phyloP scores from a whole-genome alignment of 2,888 invertebrate species.

The Apamea crenata region DNA sequence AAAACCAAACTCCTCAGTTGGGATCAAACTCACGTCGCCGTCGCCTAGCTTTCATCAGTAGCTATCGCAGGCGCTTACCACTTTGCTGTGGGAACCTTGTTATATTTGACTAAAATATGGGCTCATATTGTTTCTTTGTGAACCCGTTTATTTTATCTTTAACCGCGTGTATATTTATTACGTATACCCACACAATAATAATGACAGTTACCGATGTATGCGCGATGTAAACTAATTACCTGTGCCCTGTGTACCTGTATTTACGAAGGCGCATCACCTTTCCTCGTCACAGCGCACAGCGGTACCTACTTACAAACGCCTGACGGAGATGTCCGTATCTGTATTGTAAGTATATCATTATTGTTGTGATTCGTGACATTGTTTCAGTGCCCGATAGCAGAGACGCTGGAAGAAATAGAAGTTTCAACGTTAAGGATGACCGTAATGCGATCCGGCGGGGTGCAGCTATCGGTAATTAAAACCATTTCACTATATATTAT shows the following conservation, averaged over 20 bases:
- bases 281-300: background rate
- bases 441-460: slow-evolving; percentile 81
- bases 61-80: no score
- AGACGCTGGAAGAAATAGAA: slow-evolving; percentile 73
- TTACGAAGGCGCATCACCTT: background rate
- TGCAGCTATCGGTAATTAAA: slow-evolving; percentile 79
- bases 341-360: background rate
- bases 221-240: no score
- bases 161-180: no score
- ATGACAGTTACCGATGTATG: no score
- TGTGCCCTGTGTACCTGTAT: background rate
- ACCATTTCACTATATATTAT: background rate
- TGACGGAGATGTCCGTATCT: background rate
- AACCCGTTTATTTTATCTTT: no score
- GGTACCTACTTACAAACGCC: background rate
- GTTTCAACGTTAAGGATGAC: slow-evolving; percentile 77
- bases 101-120: no score
- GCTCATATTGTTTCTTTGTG: no score
- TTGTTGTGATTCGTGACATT: background rate
- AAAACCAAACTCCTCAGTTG: no score
- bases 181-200: no score
- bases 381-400: slow-evolving; percentile 84
- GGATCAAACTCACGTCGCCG: no score
- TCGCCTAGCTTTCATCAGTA: no score
- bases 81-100: no score